phyloP scores from a whole-genome alignment of 2,113 vertebrate genomes.

The Alligator sinensis region DNA sequence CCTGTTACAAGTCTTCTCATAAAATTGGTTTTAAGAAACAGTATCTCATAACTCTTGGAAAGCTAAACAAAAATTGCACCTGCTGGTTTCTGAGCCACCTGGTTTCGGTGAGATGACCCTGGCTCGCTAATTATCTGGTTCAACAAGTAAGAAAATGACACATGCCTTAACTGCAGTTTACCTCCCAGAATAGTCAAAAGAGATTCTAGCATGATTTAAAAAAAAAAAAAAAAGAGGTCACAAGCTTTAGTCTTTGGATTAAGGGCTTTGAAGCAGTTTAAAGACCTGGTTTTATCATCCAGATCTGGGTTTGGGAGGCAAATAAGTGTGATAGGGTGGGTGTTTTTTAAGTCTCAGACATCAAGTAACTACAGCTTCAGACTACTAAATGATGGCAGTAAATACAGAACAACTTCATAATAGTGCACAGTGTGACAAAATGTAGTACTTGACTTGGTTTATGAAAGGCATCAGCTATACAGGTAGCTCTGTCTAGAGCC shows the following conservation, averaged over 20 bases:
- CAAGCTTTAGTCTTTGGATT: slow-evolving; percentile 8
- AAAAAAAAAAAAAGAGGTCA: slow-evolving; percentile 31
- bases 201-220: background rate
- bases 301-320: background rate
- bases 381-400: background rate
- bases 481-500: background rate
- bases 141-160: slow-evolving; percentile 37
- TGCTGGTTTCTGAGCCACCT: background rate
- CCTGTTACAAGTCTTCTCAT: background rate
- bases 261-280: slow-evolving; percentile 36
- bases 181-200: slow-evolving; percentile 49
- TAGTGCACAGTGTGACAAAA: background rate
- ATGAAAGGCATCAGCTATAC: background rate
- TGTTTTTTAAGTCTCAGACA: background rate
- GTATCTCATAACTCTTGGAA: background rate
- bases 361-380: background rate
- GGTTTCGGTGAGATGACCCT: slow-evolving; percentile 25
- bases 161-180: slow-evolving; percentile 33
- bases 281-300: slow-evolving; percentile 9
- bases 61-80: background rate
- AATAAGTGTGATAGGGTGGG: background rate
- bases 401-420: background rate
- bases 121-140: slow-evolving; percentile 29
- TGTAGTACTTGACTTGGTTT: background rate
- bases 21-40: too few relatives aligned